phyloP scores from a whole-genome alignment of 2,113 vertebrate species.

The Tychaedon coryphoeus region DNA sequence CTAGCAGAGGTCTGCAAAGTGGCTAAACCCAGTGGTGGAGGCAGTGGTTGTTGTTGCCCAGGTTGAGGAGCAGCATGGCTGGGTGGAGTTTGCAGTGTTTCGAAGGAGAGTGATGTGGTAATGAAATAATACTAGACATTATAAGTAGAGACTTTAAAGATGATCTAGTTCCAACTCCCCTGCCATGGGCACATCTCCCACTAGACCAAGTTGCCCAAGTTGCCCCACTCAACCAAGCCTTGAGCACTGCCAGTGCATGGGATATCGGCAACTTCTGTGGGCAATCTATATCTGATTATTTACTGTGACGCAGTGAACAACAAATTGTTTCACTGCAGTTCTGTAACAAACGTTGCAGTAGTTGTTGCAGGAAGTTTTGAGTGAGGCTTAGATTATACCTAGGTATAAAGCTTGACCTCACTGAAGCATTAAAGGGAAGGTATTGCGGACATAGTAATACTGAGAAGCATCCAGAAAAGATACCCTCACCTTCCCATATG shows the following conservation, averaged over 20 bases:
- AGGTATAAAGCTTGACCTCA: neutral
- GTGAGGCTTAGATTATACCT: fast-evolving
- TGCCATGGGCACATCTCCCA: neutral
- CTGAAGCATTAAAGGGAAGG: neutral
- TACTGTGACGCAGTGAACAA: neutral
- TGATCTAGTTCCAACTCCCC: neutral
- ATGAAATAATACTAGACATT: neutral
- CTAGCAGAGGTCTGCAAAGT: neutral
- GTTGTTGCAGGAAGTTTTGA: neutral
- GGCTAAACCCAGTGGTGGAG: neutral
- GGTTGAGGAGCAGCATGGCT: neutral
- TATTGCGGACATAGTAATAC: too few species aligned
- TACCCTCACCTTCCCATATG: neutral
- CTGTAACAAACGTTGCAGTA: neutral
- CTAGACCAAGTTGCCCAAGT: neutral
- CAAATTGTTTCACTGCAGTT: neutral
- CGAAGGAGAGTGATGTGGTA: neutral
- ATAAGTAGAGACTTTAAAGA: neutral
- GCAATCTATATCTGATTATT: neutral
- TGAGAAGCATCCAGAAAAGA: too few species aligned
- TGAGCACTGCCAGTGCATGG: neutral
- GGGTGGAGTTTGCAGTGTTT: neutral
- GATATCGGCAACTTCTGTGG: neutral
- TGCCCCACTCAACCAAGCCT: neutral
- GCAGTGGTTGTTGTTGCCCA: neutral